A percentile compares a stretch with the other conserved stretches of the same genome.
Evolutionary conservation across 2,888 invertebrate genomes (phyloP).

Genomic region (Polylopha cassiicola): DNA sequence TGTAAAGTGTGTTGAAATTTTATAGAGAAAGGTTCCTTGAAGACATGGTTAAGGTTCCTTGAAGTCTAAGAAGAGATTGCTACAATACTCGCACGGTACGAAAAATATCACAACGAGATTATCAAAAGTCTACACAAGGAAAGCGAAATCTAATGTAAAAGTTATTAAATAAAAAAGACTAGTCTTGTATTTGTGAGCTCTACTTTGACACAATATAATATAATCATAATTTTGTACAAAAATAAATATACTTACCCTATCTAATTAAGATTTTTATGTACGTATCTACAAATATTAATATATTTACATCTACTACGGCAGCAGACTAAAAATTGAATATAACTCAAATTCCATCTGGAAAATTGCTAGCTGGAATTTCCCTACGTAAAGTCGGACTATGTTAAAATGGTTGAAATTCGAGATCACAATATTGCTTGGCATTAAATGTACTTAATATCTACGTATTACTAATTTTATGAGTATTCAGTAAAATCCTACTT

Average conservation of each 20-base stretch:
- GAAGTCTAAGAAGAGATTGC: too few relatives aligned
- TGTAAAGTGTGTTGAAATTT: too few relatives aligned
- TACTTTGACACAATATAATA: constrained; percentile 11
- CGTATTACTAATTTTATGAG: constrained; percentile 25
- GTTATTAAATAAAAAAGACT: constrained; percentile 2
- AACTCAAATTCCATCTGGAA: constrained; percentile 16
- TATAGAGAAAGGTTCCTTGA: too few relatives aligned
- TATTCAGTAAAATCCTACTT: constrained; percentile 22
- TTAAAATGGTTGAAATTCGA: constrained; percentile 34
- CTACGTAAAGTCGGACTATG: constrained; percentile 6
- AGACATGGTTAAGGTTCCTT: too few relatives aligned
- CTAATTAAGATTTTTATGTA: constrained; percentile 12
- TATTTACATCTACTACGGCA: constrained; percentile 24
- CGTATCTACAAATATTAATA: constrained; percentile 18
- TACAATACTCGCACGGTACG: not conserved
- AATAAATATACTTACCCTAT: constrained; percentile 14
- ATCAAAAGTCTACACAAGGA: constrained; percentile 19
- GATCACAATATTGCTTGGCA: constrained; percentile 75
- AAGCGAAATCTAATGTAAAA: constrained; percentile 9
- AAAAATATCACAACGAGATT: constrained; percentile 15
- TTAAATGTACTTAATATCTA: constrained; percentile 46
- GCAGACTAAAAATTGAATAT: constrained; percentile 17
- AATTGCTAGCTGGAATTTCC: constrained; percentile 19
- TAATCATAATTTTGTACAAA: constrained; percentile 13
- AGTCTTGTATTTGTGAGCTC: too few relatives aligned